Conservation (phyloP, 2,797 vertebrate genomes). For the Periophthalmus magnuspinnatus region DNA sequence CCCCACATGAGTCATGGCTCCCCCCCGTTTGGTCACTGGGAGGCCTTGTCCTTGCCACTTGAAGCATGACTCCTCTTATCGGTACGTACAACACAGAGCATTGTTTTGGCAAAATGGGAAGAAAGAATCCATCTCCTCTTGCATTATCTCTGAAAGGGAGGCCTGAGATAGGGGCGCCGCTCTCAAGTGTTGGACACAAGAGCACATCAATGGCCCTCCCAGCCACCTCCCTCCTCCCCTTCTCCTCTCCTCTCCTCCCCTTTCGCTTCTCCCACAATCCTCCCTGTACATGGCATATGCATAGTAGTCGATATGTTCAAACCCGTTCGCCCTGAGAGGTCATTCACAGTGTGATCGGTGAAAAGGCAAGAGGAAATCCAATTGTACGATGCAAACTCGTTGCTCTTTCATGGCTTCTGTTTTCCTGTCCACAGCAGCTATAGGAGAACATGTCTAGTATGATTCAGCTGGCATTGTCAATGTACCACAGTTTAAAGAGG, state of each 20-base stretch:
- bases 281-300: conserved; percentile 53
- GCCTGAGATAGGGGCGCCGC: conserved; percentile 39
- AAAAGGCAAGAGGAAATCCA: conserved; percentile 43
- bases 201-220: conserved; percentile 42
- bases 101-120: conserved; percentile 43
- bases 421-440: no score
- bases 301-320: conserved; percentile 53
- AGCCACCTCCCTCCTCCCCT: no score
- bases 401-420: no score
- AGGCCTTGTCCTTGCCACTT: conserved; percentile 30
- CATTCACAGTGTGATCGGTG: conserved; percentile 60
- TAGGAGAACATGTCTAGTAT: no score
- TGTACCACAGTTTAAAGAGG: no score
- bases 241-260: conserved; percentile 36
- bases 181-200: conserved; percentile 45
- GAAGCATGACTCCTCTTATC: conserved; percentile 28
- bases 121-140: conserved; percentile 44
- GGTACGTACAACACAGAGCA: conserved; percentile 22
- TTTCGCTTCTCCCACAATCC: conserved; percentile 35
- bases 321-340: conserved; percentile 46
- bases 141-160: conserved; percentile 46
- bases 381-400: no score
- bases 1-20: conserved; percentile 31
- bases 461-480: no score
- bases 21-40: conserved; percentile 25